Evolutionary conservation across 2,113 vertebrate genomes (phyloP).

Genomic region (Perognathus longimembris): DNA sequence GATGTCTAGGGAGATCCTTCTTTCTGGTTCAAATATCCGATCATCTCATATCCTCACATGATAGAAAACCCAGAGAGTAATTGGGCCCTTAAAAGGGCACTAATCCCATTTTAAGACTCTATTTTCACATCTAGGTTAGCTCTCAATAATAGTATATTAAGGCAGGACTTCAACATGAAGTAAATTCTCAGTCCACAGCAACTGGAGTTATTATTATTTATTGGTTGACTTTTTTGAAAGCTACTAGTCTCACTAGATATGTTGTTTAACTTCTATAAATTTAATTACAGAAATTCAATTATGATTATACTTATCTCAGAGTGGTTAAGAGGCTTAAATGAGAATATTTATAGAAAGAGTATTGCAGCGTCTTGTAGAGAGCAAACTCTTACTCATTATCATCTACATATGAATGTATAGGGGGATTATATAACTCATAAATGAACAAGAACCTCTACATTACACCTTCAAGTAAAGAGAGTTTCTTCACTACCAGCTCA

Average conservation of each 20-base stretch:
- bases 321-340: neutral
- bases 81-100: neutral
- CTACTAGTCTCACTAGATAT: neutral
- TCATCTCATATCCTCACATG: neutral
- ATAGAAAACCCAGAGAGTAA: neutral
- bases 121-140: neutral
- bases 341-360: neutral
- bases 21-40: neutral
- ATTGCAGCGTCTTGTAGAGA: neutral
- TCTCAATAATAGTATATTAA: neutral
- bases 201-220: neutral
- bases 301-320: neutral
- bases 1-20: neutral
- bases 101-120: neutral
- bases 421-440: neutral
- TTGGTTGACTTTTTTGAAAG: neutral
- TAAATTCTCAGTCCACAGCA: neutral
- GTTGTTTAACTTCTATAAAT: neutral
- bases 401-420: conserved; percentile 25
- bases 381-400: neutral
- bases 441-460: neutral
- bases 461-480: neutral
- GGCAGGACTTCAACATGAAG: neutral
- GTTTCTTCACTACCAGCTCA: neutral
- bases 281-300: neutral